These are phyloP conservation scores for Okamejei kenojei DNA, from an alignment of 2,797 vertebrate genomes.

Conservation along the genomic window DNA sequence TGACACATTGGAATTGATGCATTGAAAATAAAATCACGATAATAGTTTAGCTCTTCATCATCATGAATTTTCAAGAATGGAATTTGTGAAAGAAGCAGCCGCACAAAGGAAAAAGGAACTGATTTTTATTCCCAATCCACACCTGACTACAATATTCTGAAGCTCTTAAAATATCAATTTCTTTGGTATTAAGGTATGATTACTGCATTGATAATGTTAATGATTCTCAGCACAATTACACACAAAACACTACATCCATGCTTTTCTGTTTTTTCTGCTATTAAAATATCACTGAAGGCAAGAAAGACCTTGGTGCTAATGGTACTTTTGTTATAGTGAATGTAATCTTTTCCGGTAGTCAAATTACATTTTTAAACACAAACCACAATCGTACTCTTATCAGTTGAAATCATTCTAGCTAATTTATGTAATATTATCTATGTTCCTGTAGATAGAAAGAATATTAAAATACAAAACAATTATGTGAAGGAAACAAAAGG, in stretches of 20 bases:
- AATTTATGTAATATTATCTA: constrained; percentile 44
- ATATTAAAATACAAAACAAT: constrained; percentile 35
- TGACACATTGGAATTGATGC: not conserved
- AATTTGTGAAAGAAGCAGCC: not conserved
- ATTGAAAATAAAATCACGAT: not conserved
- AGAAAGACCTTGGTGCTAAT: constrained; percentile 25
- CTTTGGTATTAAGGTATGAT: constrained; percentile 29
- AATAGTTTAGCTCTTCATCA: not conserved
- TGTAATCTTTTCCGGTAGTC: constrained; percentile 42
- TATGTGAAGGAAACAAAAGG: constrained; percentile 11
- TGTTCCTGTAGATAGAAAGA: constrained; percentile 15
- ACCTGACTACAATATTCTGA: not conserved
- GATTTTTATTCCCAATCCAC: not conserved
- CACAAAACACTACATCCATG: constrained; percentile 32
- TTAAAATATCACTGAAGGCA: constrained; percentile 30
- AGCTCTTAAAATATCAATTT: constrained; percentile 35
- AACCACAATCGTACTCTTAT: constrained; percentile 37
- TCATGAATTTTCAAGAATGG: not conserved
- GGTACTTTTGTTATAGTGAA: constrained; percentile 45
- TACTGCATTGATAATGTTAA: constrained; percentile 35
- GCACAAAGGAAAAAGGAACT: not conserved
- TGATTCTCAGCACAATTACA: constrained; percentile 16
- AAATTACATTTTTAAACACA: constrained; percentile 42
- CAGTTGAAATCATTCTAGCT: constrained; percentile 41
- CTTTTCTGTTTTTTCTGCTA: constrained; percentile 25